A percentile compares a stretch with the other conserved stretches of the same genome.
phyloP scores from a whole-genome alignment of 2,113 vertebrate species.

The Lophius piscatorius region DNA sequence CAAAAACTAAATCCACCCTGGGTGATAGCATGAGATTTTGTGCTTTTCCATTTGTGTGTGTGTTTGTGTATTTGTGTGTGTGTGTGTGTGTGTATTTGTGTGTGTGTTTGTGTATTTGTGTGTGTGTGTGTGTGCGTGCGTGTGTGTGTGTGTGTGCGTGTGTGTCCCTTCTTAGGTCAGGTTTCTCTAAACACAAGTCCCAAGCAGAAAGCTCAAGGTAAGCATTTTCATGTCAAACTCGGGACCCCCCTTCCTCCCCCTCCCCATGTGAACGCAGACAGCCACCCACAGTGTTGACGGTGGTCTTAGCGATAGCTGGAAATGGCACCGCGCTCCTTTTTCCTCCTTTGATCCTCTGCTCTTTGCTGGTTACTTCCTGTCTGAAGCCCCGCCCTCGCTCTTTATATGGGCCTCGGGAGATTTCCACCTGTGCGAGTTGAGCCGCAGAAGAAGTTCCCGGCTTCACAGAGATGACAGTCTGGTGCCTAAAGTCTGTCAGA shows the following conservation, averaged over 20 bases:
- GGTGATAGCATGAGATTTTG: conserved; percentile 65
- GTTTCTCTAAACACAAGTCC: conserved; percentile 75
- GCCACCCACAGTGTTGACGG: conserved; percentile 27
- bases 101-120: conserved; percentile 72
- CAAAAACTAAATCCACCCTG: conserved; percentile 70
- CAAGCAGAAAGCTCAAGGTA: conserved; percentile 76
- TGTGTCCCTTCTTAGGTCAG: conserved; percentile 76
- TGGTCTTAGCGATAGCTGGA: conserved; percentile 25
- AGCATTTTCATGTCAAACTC: conserved; percentile 66
- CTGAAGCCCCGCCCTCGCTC: conserved; percentile 26
- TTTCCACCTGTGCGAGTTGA: conserved; percentile 48
- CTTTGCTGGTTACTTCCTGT: conserved; percentile 40
- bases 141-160: conserved; percentile 72
- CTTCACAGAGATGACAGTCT: conserved; percentile 47
- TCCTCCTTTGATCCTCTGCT: conserved; percentile 11
- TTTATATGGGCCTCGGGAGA: conserved; percentile 31
- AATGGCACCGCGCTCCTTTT: conserved; percentile 17
- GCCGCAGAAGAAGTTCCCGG: conserved; percentile 53
- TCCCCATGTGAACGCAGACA: conserved; percentile 16
- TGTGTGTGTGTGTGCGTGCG: conserved; percentile 71
- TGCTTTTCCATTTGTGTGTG: conserved; percentile 73
- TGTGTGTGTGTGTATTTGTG: conserved; percentile 71
- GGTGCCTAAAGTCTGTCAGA: conserved; percentile 57
- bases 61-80: conserved; percentile 71
- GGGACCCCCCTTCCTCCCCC: conserved; percentile 13